These are phyloP conservation scores for Drosophila subpulchrella DNA, from an alignment of 1,140 invertebrate genomes.

Conservation along the genomic window DNA sequence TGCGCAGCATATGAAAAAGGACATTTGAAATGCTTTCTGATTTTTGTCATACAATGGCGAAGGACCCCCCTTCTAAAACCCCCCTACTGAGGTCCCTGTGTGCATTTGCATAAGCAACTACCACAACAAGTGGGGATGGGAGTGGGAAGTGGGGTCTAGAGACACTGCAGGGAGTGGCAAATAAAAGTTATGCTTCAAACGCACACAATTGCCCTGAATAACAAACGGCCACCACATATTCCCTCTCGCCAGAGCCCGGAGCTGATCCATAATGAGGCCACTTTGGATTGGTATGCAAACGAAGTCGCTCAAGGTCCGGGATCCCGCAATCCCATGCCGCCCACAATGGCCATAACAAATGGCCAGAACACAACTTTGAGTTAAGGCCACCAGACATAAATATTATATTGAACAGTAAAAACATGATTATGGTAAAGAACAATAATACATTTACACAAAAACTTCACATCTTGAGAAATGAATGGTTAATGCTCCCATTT, in stretches of 20 bases:
- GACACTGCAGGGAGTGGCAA: constrained; percentile 23
- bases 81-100: constrained; percentile 9
- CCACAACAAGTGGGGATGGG: constrained; percentile 31
- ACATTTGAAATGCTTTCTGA: constrained; percentile 76
- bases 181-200: constrained; percentile 72
- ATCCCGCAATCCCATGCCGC: background rate
- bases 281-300: constrained; percentile 60
- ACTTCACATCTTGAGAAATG: background rate
- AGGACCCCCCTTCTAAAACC: background rate
- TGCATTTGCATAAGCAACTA: constrained; percentile 55
- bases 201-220: constrained; percentile 74
- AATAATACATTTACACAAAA: background rate
- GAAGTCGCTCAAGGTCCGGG: constrained; percentile 32
- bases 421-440: background rate
- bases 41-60: constrained; percentile 69
- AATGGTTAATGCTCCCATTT: background rate
- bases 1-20: constrained; percentile 78
- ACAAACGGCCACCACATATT: constrained; percentile 46
- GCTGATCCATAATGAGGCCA: constrained; percentile 59
- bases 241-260: constrained; percentile 6
- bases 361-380: constrained; percentile 7
- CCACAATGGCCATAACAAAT: constrained; percentile 24
- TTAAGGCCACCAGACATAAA: constrained; percentile 3
- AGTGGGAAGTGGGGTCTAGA: background rate
- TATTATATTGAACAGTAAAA: background rate